These are phyloP conservation scores for Rhegmatorhina hoffmannsi DNA, from an alignment of 2,113 vertebrate species.

Conservation along the genomic window DNA sequence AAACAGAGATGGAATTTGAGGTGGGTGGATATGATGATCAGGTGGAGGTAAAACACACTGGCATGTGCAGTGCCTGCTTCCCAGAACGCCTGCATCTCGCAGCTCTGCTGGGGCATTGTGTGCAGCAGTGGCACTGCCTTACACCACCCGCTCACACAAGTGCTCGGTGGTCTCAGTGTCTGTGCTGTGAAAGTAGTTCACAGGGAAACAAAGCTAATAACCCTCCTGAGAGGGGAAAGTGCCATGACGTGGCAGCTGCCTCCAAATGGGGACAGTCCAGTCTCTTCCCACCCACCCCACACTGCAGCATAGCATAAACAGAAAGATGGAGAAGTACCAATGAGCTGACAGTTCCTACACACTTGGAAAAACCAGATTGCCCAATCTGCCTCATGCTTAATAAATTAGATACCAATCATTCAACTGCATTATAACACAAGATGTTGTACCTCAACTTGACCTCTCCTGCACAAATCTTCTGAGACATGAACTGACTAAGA, in stretches of 20 bases:
- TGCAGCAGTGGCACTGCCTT: neutral
- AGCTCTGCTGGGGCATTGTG: fast-evolving
- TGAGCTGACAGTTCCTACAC: neutral
- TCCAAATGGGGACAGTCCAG: neutral
- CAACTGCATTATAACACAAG: neutral
- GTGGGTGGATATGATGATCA: neutral
- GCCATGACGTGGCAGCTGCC: fast-evolving
- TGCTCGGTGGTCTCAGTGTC: neutral
- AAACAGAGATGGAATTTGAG: constrained; percentile 23
- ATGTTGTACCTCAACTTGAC: neutral
- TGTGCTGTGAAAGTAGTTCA: neutral
- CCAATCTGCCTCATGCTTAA: neutral
- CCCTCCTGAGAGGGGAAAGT: neutral
- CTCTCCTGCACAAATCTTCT: neutral
- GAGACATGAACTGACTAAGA: neutral
- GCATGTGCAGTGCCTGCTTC: fast-evolving
- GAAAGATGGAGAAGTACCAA: neutral
- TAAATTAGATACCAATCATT: neutral
- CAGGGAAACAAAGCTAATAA: neutral
- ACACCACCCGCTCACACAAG: fast-evolving
- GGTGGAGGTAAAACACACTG: neutral
- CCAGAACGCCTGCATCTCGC: fast-evolving
- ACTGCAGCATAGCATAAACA: neutral
- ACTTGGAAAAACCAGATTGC: neutral
- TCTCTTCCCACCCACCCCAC: neutral